phyloP scores from a whole-genome alignment of 2,888 invertebrate species.

The Cosmopolites sordidus region DNA sequence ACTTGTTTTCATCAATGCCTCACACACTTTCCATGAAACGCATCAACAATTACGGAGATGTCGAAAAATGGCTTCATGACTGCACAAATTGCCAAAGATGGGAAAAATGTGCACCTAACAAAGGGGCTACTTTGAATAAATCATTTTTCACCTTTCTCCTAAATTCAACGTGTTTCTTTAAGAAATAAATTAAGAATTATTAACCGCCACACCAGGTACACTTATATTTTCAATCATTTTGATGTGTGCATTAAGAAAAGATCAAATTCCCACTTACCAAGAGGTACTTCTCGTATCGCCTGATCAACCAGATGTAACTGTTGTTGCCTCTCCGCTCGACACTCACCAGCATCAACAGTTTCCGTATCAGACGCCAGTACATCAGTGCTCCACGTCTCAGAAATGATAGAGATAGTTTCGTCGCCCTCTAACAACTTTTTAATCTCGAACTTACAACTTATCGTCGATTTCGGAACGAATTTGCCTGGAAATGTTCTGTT shows the following conservation, averaged over 20 bases:
- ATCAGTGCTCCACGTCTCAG: constrained; percentile 98
- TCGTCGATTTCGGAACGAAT: constrained; percentile 95
- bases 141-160: too few relatives aligned
- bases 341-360: constrained; percentile 67
- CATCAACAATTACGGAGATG: too few relatives aligned
- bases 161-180: too few relatives aligned
- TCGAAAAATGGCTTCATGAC: too few relatives aligned
- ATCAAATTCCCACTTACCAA: constrained; percentile 19
- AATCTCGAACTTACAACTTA: constrained; percentile 97
- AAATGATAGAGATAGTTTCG: constrained; percentile 94
- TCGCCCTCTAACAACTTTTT: constrained; percentile 75
- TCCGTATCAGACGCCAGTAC: constrained; percentile 96
- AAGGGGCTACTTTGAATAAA: too few relatives aligned
- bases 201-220: too few relatives aligned
- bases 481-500: constrained; percentile 58
- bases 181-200: too few relatives aligned
- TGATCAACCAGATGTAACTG: constrained; percentile 36
- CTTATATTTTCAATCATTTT: neutral
- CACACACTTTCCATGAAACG: too few relatives aligned
- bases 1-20: too few relatives aligned
- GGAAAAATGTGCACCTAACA: too few relatives aligned
- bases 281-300: constrained; percentile 45
- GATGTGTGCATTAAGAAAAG: neutral
- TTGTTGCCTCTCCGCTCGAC: constrained; percentile 53
- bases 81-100: too few relatives aligned